phyloP scores from a whole-genome alignment of 2,113 vertebrate genomes.

The Taxidea taxus region DNA sequence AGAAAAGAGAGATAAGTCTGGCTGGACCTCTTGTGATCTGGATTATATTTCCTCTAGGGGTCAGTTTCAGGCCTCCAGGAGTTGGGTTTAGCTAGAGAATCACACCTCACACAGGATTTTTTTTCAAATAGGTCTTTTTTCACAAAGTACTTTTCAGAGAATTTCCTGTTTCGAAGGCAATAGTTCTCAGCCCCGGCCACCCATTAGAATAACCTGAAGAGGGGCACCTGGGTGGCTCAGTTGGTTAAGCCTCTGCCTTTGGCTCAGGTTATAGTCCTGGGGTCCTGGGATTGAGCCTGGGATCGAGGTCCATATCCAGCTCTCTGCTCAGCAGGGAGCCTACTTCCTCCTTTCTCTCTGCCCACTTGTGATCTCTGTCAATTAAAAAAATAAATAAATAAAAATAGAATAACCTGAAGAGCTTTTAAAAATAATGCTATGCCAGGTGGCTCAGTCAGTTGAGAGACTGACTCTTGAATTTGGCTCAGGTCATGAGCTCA shows the following conservation, averaged over 20 bases:
- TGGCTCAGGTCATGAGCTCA: neutral
- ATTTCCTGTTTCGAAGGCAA: neutral
- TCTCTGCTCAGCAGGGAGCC: no score
- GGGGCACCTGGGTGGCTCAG: no score
- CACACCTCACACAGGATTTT: slow-evolving; percentile 42
- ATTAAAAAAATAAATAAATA: no score
- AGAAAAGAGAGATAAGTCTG: slow-evolving; percentile 22
- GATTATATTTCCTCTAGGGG: slow-evolving; percentile 46
- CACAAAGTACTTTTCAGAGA: slow-evolving; percentile 39
- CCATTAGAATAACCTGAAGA: slow-evolving; percentile 17
- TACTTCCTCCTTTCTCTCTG: no score
- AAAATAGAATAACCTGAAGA: neutral
- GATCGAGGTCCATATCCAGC: no score
- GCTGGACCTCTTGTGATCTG: slow-evolving; percentile 42
- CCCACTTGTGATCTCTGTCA: no score
- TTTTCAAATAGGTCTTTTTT: slow-evolving; percentile 49
- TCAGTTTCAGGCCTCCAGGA: slow-evolving; percentile 42
- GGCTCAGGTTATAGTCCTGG: no score
- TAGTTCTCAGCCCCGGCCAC: neutral
- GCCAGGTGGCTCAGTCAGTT: neutral
- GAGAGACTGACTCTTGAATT: neutral
- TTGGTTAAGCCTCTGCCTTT: no score
- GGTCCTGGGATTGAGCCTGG: no score
- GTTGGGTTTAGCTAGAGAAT: slow-evolving; percentile 36
- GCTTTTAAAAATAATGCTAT: neutral